Percentiles rank a stretch among this genome's conserved stretches.
Conservation (phyloP, 2,797 vertebrate genomes). For the Enteromius treurensis region DNA sequence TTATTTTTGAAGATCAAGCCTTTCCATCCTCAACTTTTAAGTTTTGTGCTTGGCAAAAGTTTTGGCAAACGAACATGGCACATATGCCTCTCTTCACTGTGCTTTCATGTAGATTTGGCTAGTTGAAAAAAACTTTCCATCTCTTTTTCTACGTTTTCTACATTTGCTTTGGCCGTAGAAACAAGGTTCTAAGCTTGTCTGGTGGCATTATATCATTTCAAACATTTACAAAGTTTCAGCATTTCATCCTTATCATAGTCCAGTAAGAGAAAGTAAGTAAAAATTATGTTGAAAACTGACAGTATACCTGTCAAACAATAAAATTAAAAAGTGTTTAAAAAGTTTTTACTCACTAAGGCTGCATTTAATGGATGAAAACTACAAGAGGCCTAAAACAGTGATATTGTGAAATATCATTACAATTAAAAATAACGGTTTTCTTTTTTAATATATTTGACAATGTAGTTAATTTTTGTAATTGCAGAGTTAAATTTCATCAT, state of each 20-base stretch:
- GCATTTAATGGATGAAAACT: background rate
- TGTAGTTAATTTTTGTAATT: background rate
- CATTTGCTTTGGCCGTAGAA: slow-evolving; percentile 9
- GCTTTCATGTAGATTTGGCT: slow-evolving; percentile 10
- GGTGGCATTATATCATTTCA: slow-evolving; percentile 22
- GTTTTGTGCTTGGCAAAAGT: slow-evolving; percentile 16
- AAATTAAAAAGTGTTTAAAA: background rate
- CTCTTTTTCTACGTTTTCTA: background rate
- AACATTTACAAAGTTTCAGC: slow-evolving; percentile 9
- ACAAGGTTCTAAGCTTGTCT: slow-evolving; percentile 3
- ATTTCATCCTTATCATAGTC: slow-evolving; percentile 7
- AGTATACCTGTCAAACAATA: background rate
- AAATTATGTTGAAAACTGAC: background rate
- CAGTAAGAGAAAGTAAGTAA: background rate
- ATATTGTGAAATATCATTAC: background rate
- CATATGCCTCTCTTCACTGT: slow-evolving; percentile 16
- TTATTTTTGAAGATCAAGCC: background rate
- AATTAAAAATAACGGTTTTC: background rate
- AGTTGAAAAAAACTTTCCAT: slow-evolving; percentile 19
- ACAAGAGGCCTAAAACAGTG: background rate
- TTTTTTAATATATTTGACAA: background rate
- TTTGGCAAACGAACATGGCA: slow-evolving; percentile 21
- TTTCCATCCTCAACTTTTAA: slow-evolving; percentile 7
- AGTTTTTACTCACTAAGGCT: background rate
- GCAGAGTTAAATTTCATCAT: too few relatives aligned